These are phyloP conservation scores for Helostoma temminkii DNA, from an alignment of 2,797 vertebrate genomes.

Conservation along the genomic window DNA sequence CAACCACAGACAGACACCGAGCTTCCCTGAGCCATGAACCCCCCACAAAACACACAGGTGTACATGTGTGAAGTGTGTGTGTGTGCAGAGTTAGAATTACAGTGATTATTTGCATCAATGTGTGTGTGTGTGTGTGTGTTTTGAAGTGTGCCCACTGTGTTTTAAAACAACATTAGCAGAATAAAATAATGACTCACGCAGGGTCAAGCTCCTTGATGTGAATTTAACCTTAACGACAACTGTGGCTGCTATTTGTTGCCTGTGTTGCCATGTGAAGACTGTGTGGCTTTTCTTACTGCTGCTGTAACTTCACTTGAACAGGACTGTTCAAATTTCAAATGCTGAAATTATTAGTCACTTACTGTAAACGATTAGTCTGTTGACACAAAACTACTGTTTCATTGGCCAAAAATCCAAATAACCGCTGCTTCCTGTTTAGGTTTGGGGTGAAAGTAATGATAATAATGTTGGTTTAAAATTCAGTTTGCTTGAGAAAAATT, in stretches of 20 bases:
- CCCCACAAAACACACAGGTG: slow-evolving; percentile 35
- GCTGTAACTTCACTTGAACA: slow-evolving; percentile 21
- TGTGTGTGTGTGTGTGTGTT: slow-evolving; percentile 18
- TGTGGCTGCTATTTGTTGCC: slow-evolving; percentile 41
- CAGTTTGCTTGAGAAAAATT: too few relatives aligned
- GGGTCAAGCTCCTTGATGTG: slow-evolving; percentile 67
- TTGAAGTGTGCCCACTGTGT: slow-evolving; percentile 28
- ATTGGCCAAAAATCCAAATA: neutral
- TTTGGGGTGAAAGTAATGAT: neutral
- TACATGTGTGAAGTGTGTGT: slow-evolving; percentile 15
- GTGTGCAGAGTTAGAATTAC: slow-evolving; percentile 5
- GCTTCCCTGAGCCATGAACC: slow-evolving; percentile 46
- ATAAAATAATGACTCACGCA: slow-evolving; percentile 67
- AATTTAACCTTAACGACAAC: slow-evolving; percentile 66
- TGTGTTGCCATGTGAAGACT: slow-evolving; percentile 24
- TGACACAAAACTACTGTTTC: neutral
- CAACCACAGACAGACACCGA: slow-evolving; percentile 77
- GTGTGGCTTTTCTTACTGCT: slow-evolving; percentile 15
- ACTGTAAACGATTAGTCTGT: neutral
- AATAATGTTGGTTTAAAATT: neutral
- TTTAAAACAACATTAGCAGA: slow-evolving; percentile 48
- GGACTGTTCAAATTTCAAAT: too few relatives aligned
- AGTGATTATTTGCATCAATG: slow-evolving; percentile 31
- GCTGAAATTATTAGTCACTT: neutral
- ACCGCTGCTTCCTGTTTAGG: neutral